Evolutionary conservation across 2,113 vertebrate species (phyloP).

Genomic region (Saccopteryx leptura): DNA sequence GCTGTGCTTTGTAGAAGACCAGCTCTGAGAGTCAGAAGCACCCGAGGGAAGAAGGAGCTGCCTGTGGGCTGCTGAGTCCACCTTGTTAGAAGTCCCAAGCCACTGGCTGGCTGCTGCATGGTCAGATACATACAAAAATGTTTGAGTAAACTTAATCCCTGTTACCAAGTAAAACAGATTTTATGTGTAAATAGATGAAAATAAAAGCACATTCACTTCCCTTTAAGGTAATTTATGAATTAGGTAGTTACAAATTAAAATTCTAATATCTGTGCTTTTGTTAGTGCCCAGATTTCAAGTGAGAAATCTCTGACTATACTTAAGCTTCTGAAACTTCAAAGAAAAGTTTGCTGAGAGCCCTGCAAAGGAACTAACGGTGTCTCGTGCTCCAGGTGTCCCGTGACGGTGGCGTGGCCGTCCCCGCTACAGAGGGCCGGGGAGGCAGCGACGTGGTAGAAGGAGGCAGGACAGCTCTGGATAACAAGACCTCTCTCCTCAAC

Average conservation of each 20-base stretch:
- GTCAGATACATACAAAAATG: neutral
- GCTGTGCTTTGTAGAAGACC: neutral
- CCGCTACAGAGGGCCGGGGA: conserved; percentile 87
- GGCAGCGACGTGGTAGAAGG: conserved; percentile 91
- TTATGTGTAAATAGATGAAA: neutral
- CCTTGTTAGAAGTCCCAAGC: neutral
- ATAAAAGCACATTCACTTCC: neutral
- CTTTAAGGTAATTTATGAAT: neutral
- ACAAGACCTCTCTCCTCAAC: conserved; percentile 98
- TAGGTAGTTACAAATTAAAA: neutral
- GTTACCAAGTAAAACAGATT: neutral
- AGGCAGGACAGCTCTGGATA: conserved; percentile 96
- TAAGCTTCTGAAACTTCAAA: neutral
- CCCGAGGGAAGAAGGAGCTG: neutral
- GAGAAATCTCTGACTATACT: neutral
- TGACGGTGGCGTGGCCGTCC: conserved; percentile 89
- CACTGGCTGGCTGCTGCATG: neutral
- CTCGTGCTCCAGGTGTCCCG: conserved; percentile 86
- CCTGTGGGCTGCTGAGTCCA: neutral
- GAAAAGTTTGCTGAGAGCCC: neutral
- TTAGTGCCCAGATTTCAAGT: neutral
- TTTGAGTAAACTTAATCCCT: neutral
- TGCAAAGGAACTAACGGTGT: neutral
- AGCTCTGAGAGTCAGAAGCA: neutral
- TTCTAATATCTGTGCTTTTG: neutral